phyloP scores from a whole-genome alignment of 1,140 invertebrate genomes.

The Drosophila ohnishii region DNA sequence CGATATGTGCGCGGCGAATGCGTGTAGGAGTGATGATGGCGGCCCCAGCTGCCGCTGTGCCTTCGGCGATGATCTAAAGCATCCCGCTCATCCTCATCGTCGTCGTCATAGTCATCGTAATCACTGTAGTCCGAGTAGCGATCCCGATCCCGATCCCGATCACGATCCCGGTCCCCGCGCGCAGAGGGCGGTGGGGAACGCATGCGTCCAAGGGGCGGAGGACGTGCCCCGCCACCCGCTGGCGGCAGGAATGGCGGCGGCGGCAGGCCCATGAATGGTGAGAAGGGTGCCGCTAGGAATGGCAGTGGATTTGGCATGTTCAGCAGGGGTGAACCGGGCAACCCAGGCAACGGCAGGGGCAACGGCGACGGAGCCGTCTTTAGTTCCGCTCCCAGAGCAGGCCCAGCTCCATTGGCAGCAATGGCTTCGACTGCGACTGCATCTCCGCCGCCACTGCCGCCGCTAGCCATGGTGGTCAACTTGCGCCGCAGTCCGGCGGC shows the following conservation, averaged over 20 bases:
- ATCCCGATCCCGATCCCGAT: conserved; percentile 49
- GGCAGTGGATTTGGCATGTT: conserved; percentile 82
- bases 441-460: conserved; percentile 32
- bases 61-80: conserved; percentile 49
- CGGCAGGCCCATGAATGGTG: conserved; percentile 83
- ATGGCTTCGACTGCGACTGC: conserved; percentile 36
- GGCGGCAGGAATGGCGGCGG: conserved; percentile 84
- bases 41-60: conserved; percentile 67
- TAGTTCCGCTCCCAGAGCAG: conserved; percentile 39
- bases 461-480: conserved; percentile 84
- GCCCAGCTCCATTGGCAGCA: conserved; percentile 43
- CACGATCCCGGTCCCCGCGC: conserved; percentile 47
- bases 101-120: conserved; percentile 75
- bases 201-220: conserved; percentile 86
- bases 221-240: conserved; percentile 84
- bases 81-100: conserved; percentile 64
- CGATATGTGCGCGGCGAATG: conserved; percentile 77
- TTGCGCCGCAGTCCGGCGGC: conserved; percentile 89
- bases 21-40: conserved; percentile 60
- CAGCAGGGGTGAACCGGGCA: conserved; percentile 72
- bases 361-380: conserved; percentile 78
- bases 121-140: conserved; percentile 69
- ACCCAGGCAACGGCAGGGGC: conserved; percentile 75
- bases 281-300: conserved; percentile 84
- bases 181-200: conserved; percentile 85